These are phyloP conservation scores for Pseudomyrmex pallidus DNA, from an alignment of 1,140 invertebrate genomes.

Conservation along the genomic window DNA sequence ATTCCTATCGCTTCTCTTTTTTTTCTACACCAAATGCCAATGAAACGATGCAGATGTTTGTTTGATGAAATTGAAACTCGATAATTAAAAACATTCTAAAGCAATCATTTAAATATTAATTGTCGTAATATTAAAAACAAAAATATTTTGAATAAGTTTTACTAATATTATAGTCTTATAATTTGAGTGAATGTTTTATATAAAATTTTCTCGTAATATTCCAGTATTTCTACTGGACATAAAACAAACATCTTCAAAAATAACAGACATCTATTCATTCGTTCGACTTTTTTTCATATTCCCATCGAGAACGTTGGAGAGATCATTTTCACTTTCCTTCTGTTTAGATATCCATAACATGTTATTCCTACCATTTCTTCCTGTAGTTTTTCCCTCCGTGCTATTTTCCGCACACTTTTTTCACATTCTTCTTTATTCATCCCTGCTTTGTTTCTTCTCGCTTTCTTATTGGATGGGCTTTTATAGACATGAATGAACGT, in stretches of 20 bases:
- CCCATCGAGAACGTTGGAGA: slow-evolving; percentile 38
- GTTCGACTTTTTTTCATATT: slow-evolving; percentile 16
- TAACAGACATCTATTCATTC: slow-evolving; percentile 47
- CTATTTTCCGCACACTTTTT: slow-evolving; percentile 3
- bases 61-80: not conserved
- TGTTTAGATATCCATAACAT: slow-evolving; percentile 50
- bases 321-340: slow-evolving; percentile 40
- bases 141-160: slow-evolving; percentile 17
- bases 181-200: not conserved
- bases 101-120: too few relatives aligned
- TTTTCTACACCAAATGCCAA: not conserved
- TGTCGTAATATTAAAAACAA: too few relatives aligned
- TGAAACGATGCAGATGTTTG: too few relatives aligned
- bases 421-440: slow-evolving; percentile 11
- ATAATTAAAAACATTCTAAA: not conserved
- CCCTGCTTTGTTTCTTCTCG: not conserved
- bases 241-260: slow-evolving; percentile 53
- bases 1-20: not conserved
- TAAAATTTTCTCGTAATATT: slow-evolving; percentile 24
- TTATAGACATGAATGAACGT: slow-evolving; percentile 53
- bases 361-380: slow-evolving; percentile 27
- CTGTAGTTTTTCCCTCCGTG: slow-evolving; percentile 39
- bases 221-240: slow-evolving; percentile 21
- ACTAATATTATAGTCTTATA: slow-evolving; percentile 24
- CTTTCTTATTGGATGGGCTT: slow-evolving; percentile 22